Evolutionary conservation across 2,797 vertebrate genomes (phyloP).

Genomic region (Gymnoscopelus microlampas): DNA sequence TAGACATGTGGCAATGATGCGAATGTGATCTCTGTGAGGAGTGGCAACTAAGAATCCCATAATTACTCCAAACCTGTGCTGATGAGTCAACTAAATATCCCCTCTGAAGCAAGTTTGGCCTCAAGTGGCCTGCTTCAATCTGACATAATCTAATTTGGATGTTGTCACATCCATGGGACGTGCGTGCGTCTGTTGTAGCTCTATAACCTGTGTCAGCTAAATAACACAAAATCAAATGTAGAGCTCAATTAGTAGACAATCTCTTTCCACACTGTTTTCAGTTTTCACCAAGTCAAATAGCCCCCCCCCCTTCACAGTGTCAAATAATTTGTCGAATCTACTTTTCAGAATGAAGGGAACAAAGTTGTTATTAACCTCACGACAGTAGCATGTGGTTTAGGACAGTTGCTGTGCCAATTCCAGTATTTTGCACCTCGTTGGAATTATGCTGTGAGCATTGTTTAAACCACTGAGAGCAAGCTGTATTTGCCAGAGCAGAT

Average conservation of each 20-base stretch:
- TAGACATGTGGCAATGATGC: no score
- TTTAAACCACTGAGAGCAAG: not conserved
- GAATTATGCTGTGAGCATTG: conserved; percentile 12
- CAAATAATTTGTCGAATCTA: no score
- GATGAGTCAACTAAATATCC: not conserved
- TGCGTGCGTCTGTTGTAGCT: no score
- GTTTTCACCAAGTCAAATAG: no score
- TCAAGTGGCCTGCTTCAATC: conserved; percentile 22
- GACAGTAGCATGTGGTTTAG: no score
- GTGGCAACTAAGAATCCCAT: not conserved
- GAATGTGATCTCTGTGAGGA: conserved; percentile 3
- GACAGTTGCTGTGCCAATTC: not conserved
- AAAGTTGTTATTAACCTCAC: no score
- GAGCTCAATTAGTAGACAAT: no score
- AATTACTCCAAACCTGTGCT: not conserved
- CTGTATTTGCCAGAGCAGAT: not conserved
- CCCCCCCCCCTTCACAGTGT: no score
- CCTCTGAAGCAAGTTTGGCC: conserved; percentile 36
- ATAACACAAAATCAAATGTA: no score
- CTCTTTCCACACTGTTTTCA: no score
- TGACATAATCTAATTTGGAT: not conserved
- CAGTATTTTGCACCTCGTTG: not conserved
- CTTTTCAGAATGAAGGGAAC: no score
- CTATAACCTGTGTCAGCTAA: no score
- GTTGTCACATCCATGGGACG: not conserved